Conservation (phyloP, 2,113 vertebrate genomes). For the Myrmecobius fasciatus region DNA sequence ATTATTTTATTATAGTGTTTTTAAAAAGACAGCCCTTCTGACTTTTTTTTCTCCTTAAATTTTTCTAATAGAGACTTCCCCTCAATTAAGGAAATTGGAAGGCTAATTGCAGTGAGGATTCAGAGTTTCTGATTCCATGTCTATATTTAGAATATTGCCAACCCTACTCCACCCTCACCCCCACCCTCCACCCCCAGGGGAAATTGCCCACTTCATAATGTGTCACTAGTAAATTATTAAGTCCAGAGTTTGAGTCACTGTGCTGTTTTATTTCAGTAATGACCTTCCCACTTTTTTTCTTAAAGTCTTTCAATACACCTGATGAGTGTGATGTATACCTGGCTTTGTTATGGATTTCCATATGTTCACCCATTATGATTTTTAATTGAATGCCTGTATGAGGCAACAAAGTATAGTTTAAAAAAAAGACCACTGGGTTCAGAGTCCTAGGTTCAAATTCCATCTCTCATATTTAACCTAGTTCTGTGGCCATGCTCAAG, state of each 20-base stretch:
- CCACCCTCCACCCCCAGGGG: no score
- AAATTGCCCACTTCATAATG: not conserved
- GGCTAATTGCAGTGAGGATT: not conserved
- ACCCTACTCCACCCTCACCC: not conserved
- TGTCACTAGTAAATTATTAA: not conserved
- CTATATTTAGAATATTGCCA: not conserved
- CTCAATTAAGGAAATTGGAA: not conserved
- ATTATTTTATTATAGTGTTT: not conserved
- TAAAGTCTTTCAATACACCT: not conserved
- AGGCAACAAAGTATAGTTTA: not conserved
- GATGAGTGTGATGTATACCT: not conserved
- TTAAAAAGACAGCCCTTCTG: not conserved
- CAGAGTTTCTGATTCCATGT: not conserved
- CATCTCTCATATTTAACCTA: not conserved
- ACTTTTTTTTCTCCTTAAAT: not conserved
- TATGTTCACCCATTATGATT: not conserved
- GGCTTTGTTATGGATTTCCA: not conserved
- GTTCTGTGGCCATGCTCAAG: not conserved
- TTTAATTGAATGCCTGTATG: not conserved
- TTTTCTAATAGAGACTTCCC: not conserved
- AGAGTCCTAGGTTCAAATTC: not conserved
- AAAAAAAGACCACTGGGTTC: not conserved
- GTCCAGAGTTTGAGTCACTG: not conserved
- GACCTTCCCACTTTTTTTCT: not conserved
- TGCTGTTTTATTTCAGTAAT: conserved; percentile 4